These are phyloP conservation scores for Propithecus deckenii DNA, from an alignment of 2,797 vertebrate genomes.

Conservation along the genomic window DNA sequence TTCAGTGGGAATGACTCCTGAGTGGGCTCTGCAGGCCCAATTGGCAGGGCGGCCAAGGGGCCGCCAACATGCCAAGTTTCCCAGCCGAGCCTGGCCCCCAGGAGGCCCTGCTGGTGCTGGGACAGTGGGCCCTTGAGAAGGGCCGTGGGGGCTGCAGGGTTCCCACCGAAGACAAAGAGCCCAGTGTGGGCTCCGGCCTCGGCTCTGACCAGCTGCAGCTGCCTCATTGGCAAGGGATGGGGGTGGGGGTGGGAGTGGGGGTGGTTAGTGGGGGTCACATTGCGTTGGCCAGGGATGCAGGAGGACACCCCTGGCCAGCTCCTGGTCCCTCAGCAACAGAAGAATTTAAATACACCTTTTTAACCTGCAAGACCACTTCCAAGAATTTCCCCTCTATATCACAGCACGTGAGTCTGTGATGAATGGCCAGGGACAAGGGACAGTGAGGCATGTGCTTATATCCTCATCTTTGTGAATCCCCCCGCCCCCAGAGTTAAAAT, in stretches of 20 bases:
- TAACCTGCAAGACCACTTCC: not conserved
- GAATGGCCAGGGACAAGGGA: not conserved
- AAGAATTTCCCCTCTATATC: not conserved
- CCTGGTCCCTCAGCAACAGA: not conserved
- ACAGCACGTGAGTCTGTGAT: not conserved
- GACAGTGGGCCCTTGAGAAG: slow-evolving; percentile 75
- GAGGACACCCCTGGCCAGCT: not conserved
- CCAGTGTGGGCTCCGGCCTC: slow-evolving; percentile 63
- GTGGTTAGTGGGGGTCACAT: not conserved
- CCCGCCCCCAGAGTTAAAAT: not conserved
- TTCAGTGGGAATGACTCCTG: not conserved
- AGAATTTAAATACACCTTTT: not conserved
- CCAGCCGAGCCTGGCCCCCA: slow-evolving; percentile 2
- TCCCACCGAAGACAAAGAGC: slow-evolving; percentile 76
- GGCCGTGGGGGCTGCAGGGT: slow-evolving; percentile 55
- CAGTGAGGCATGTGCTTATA: not conserved
- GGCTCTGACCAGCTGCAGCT: slow-evolving; percentile 75
- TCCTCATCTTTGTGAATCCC: not conserved
- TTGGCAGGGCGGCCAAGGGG: slow-evolving; percentile 47
- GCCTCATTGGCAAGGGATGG: slow-evolving; percentile 49
- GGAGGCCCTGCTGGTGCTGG: slow-evolving; percentile 39
- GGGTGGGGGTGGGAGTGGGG: slow-evolving; percentile 1
- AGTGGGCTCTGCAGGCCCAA: slow-evolving; percentile 32
- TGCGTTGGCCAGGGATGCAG: not conserved
- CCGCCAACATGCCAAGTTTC: slow-evolving; percentile 60